Evolutionary conservation across 1,140 invertebrate species (phyloP), one percentile per base, ranked within the genome.

Genomic region (Dreissena rostriformis): DNA sequence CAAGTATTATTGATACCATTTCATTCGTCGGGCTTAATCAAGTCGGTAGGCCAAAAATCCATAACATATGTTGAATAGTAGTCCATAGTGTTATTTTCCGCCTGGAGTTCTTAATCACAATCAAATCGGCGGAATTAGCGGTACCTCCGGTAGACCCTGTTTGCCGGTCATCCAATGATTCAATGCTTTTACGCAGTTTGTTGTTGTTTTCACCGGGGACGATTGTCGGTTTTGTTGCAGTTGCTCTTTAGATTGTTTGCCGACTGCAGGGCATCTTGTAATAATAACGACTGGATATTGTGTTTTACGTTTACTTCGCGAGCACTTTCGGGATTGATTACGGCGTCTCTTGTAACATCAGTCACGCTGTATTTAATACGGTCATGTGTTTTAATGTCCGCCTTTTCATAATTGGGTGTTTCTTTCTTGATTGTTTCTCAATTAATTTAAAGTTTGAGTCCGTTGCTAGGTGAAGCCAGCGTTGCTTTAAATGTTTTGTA

Each of bases 231-330:
- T 73, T 74, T 82, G 79, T 66, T 73, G 53, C 19, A 82, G 51
- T 63, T 74, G 22, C 66, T 82, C 79, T 55, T 82, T 82, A 49
- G 73, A 82, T 61, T 72, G 61, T 29, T 73, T n/a, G 79, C 79
- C 4, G 79, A 82, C 55, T 66, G 79, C 17, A 73, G 24, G 11
- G 79, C 79, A 67, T 82, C 79, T 74, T 82, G 79, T 15, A 82
- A 51, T 51, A 82, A 24, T 22, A 82, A 14, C 52, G 79, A 57
- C 26, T 82, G 79, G 15, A 82, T 73, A 28, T 73, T 82, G n/a
- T 68, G 22, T 53, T 82, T 71, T 49, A 15, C 22, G 66, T 65
- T n/a, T 0, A 51, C 74, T 0, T 17, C 26, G 28, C 5, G n/a
- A 53, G 66, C 65, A 53, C 24, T 17, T 24, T 1, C 29, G 8